Evolutionary conservation across 92 coral and sea anemone species (phyloP).

Genomic region (Porites evermanni): DNA sequence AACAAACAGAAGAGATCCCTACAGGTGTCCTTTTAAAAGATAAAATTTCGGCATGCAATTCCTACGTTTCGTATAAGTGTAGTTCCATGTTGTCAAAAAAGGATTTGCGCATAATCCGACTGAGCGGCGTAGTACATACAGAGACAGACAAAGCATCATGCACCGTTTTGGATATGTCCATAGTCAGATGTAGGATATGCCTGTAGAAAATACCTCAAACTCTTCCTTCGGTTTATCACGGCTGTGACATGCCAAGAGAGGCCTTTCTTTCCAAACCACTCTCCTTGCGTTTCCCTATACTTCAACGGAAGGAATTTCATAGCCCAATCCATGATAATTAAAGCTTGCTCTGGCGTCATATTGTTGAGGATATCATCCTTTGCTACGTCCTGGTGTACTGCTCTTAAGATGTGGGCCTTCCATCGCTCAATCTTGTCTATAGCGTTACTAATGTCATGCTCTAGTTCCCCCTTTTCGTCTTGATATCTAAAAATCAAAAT

Average conservation of each 20-base stretch:
- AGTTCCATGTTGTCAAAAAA: no score
- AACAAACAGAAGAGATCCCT: no score
- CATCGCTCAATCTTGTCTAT: constrained; percentile 23
- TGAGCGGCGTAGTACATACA: not conserved
- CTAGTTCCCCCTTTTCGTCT: constrained; percentile 10
- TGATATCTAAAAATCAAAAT: not conserved
- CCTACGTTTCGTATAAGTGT: no score
- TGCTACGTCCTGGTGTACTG: constrained; percentile 38
- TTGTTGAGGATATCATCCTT: constrained; percentile 21
- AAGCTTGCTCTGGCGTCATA: constrained; percentile 26
- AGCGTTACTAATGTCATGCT: constrained; percentile 19
- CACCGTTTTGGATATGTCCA: not conserved
- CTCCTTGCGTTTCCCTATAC: constrained; percentile 46
- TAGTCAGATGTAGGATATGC: no score
- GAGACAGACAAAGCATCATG: not conserved
- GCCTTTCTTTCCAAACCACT: constrained; percentile 52
- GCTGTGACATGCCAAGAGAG: constrained; percentile 56
- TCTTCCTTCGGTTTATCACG: constrained; percentile 30
- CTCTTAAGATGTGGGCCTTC: constrained; percentile 38
- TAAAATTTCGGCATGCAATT: no score
- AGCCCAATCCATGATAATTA: constrained; percentile 39
- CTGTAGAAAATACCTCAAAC: constrained; percentile 14
- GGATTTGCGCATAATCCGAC: no score
- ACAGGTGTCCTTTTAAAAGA: no score
- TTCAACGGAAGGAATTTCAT: constrained; percentile 26